These are phyloP conservation scores for Syrista parreyssii DNA, from an alignment of 2,888 invertebrate genomes.

Conservation along the genomic window DNA sequence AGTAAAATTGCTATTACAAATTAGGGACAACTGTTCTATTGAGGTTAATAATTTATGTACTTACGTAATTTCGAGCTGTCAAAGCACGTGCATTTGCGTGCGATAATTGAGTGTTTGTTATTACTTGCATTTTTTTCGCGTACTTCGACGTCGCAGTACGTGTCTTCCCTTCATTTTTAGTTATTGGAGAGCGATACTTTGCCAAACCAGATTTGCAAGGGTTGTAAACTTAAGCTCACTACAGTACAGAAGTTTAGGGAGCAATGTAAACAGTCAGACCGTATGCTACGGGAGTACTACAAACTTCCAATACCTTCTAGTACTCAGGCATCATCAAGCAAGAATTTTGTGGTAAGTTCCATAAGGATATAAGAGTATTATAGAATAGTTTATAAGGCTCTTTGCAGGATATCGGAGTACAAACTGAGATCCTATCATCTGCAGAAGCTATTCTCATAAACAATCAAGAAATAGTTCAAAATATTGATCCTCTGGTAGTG, in stretches of 20 bases:
- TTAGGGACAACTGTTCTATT: slow-evolving; percentile 33
- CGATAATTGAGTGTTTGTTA: background rate
- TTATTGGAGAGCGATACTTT: slow-evolving; percentile 24
- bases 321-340: background rate
- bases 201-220: slow-evolving; percentile 34
- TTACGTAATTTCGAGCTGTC: background rate
- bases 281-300: slow-evolving; percentile 18
- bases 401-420: slow-evolving; percentile 11
- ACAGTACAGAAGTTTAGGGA: slow-evolving; percentile 28
- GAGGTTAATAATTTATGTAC: slow-evolving; percentile 23
- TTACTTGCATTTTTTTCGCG: background rate
- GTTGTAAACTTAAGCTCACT: slow-evolving; percentile 26
- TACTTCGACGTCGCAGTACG: background rate
- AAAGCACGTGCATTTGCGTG: background rate
- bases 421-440: slow-evolving; percentile 1
- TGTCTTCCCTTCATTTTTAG: slow-evolving; percentile 18
- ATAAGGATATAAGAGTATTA: background rate
- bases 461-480: background rate
- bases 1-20: slow-evolving; percentile 13
- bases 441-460: background rate
- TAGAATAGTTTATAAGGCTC: background rate
- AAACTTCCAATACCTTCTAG: background rate
- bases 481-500: background rate
- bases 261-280: slow-evolving; percentile 31
- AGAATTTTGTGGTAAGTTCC: background rate